Conservation (phyloP, 2,888 invertebrate genomes). For the Sarcophaga rosellei region DNA sequence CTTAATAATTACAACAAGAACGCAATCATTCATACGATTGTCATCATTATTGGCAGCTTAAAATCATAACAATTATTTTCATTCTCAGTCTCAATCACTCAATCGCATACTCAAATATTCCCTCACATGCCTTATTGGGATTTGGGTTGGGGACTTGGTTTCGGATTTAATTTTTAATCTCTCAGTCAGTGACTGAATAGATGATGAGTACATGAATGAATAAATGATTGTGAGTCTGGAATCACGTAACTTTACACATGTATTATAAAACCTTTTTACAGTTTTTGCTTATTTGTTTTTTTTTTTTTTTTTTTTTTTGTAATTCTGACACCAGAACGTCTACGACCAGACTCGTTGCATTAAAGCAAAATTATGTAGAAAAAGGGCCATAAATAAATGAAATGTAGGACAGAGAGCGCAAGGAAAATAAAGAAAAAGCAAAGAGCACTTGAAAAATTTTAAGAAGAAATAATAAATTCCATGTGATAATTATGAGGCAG, state of each 20-base stretch:
- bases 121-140: too few relatives aligned
- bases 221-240: conserved; percentile 17
- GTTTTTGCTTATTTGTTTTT: too few relatives aligned
- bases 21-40: not conserved
- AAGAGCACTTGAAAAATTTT: not conserved
- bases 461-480: not conserved
- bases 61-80: not conserved
- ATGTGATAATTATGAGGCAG: not conserved
- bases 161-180: too few relatives aligned
- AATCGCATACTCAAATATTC: not conserved
- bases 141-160: too few relatives aligned
- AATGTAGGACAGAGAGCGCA: conserved; percentile 40
- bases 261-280: not conserved
- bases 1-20: too few relatives aligned
- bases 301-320: not conserved
- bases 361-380: conserved; percentile 22
- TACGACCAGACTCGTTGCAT: not conserved
- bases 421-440: not conserved
- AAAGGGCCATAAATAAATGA: conserved; percentile 7
- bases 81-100: not conserved
- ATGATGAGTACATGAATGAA: conserved; percentile 4
- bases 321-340: not conserved
- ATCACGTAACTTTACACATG: not conserved
- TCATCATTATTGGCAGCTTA: not conserved
- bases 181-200: not conserved